Evolutionary conservation across 2,888 invertebrate species (phyloP).

Genomic region (Antheraea yamamai): DNA sequence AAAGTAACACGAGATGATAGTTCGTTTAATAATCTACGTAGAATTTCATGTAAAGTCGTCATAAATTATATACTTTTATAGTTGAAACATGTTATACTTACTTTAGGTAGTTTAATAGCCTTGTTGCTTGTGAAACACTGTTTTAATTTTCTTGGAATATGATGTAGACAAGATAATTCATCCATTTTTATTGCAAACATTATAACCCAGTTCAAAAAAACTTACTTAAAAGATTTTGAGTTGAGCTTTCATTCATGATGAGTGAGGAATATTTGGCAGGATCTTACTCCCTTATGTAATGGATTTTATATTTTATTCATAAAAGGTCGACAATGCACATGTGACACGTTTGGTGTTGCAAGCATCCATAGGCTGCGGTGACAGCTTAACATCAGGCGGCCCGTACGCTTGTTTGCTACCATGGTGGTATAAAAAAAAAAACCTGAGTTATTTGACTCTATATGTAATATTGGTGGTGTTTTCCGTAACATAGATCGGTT

Average conservation of each 20-base stretch:
- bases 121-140: not conserved
- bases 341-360: no score
- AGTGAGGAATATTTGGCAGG: not conserved
- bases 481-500: no score
- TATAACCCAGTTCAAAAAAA: not conserved
- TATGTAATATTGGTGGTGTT: no score
- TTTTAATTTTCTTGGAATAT: not conserved
- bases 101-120: not conserved
- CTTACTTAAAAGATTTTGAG: not conserved
- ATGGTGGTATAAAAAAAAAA: no score
- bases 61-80: not conserved
- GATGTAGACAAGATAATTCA: not conserved
- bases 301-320: no score
- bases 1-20: not conserved
- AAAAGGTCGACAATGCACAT: no score
- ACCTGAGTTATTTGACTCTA: no score
- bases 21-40: not conserved
- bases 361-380: no score
- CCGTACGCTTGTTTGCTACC: no score
- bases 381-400: no score
- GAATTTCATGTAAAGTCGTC: not conserved
- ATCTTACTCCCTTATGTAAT: no score
- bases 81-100: not conserved
- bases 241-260: not conserved
- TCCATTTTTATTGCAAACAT: not conserved